Percentiles rank a stretch among this genome's conserved stretches.
phyloP scores from a whole-genome alignment of 2,113 vertebrate genomes.

The Pelvicachromis taeniatus region DNA sequence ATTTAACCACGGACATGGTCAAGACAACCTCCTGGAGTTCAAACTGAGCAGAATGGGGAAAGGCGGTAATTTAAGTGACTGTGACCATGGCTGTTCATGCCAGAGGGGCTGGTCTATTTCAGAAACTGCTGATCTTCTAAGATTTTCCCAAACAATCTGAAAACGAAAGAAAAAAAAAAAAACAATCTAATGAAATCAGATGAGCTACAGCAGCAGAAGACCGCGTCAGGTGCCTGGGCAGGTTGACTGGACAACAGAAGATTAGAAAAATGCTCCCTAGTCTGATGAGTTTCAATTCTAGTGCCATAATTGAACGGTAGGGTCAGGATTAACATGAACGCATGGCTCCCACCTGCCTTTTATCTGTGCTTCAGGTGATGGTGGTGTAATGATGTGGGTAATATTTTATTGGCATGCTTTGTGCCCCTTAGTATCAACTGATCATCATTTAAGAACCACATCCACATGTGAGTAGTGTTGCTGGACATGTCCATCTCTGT shows the following conservation, averaged over 20 bases:
- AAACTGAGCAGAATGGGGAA: neutral
- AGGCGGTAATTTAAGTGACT: neutral
- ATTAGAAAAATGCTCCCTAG: neutral
- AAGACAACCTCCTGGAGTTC: neutral
- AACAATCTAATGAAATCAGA: neutral
- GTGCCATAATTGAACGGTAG: neutral
- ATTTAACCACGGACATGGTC: neutral
- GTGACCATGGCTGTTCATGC: neutral
- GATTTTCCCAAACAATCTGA: neutral
- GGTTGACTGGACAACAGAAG: neutral
- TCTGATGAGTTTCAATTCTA: neutral
- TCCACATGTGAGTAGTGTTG: neutral
- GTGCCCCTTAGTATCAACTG: neutral
- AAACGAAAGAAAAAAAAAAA: fast-evolving
- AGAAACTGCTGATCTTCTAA: neutral
- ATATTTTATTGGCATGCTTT: neutral
- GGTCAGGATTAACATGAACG: fast-evolving
- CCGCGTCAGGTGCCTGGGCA: fast-evolving
- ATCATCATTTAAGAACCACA: neutral
- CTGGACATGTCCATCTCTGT: neutral
- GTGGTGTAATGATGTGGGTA: neutral
- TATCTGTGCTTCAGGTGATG: neutral
- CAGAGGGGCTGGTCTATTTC: neutral
- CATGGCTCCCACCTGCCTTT: neutral
- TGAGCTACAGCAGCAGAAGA: neutral